phyloP scores from a whole-genome alignment of 2,113 vertebrate genomes.

The Panthera uncia region DNA sequence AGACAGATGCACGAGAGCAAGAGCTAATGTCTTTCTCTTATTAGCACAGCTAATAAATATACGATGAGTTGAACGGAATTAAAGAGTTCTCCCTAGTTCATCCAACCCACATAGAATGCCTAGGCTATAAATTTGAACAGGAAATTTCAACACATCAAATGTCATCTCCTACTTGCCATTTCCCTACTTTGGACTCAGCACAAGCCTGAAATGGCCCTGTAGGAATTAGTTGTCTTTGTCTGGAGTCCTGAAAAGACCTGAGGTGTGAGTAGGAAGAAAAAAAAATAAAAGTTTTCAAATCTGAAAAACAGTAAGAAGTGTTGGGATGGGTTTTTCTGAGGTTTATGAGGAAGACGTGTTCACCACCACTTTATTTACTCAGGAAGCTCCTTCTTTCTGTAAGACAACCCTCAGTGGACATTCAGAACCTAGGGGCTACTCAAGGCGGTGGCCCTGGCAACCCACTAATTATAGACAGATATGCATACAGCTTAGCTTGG shows the following conservation, averaged over 20 bases:
- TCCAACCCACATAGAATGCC: slow-evolving; percentile 27
- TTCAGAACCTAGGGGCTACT: background rate
- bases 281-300: slow-evolving; percentile 56
- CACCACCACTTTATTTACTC: background rate
- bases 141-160: slow-evolving; percentile 63
- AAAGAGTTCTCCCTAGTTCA: background rate
- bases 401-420: background rate
- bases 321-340: slow-evolving; percentile 7
- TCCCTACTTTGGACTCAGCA: slow-evolving; percentile 31
- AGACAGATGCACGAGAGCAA: background rate
- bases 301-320: slow-evolving; percentile 42
- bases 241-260: slow-evolving; percentile 11
- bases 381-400: background rate
- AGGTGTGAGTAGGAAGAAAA: slow-evolving; percentile 51
- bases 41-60: background rate
- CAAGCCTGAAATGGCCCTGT: slow-evolving; percentile 48
- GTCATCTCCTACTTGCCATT: slow-evolving; percentile 61
- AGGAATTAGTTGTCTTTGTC: slow-evolving; percentile 62
- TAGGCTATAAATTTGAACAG: slow-evolving; percentile 46
- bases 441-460: background rate
- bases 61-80: background rate
- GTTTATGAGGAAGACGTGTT: background rate
- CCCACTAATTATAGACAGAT: no score
- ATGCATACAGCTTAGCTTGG: background rate
- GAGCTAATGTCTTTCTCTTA: background rate